Conservation (phyloP, 2,888 invertebrate species). For the Lamproptera curius region DNA sequence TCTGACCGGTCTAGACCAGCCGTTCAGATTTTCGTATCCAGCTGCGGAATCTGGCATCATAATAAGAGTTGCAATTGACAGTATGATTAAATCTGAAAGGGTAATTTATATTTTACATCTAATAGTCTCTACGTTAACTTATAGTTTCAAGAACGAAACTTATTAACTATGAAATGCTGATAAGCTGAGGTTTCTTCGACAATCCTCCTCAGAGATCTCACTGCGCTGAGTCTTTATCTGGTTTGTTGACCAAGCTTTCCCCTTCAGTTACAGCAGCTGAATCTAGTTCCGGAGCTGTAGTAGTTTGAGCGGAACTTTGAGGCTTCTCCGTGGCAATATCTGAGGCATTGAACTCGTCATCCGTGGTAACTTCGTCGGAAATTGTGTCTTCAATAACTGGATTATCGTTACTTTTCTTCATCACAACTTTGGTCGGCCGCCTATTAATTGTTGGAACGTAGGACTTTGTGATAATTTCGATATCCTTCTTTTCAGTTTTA, state of each 20-base stretch:
- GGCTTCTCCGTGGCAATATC: slow-evolving; percentile 25
- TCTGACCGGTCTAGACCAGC: slow-evolving; percentile 44
- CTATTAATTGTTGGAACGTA: slow-evolving; percentile 61
- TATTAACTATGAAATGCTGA: slow-evolving; percentile 69
- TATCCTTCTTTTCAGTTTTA: slow-evolving; percentile 51
- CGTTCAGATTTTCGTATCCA: slow-evolving; percentile 42
- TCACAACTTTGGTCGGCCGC: slow-evolving; percentile 61
- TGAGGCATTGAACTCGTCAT: slow-evolving; percentile 25
- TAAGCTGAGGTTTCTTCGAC: slow-evolving; percentile 59
- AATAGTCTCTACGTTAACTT: slow-evolving; percentile 70
- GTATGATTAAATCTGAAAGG: slow-evolving; percentile 40
- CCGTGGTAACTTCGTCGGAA: slow-evolving; percentile 30
- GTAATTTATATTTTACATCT: slow-evolving; percentile 47
- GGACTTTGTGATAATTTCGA: slow-evolving; percentile 63
- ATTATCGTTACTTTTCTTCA: slow-evolving; percentile 50
- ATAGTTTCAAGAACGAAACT: slow-evolving; percentile 71
- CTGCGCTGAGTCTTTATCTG: slow-evolving; percentile 34
- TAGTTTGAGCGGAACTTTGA: slow-evolving; percentile 18
- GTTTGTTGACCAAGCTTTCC: slow-evolving; percentile 27
- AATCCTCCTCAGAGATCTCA: slow-evolving; percentile 31
- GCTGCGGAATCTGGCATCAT: slow-evolving; percentile 22
- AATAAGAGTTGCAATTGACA: slow-evolving; percentile 43
- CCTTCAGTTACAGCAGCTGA: slow-evolving; percentile 25
- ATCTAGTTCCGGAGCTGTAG: slow-evolving; percentile 22
- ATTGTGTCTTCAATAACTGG: slow-evolving; percentile 28